Percentiles rank a stretch among this genome's conserved stretches.
Evolutionary conservation across 1,140 invertebrate genomes (phyloP).

Genomic region (Acromyrmex echinatior): DNA sequence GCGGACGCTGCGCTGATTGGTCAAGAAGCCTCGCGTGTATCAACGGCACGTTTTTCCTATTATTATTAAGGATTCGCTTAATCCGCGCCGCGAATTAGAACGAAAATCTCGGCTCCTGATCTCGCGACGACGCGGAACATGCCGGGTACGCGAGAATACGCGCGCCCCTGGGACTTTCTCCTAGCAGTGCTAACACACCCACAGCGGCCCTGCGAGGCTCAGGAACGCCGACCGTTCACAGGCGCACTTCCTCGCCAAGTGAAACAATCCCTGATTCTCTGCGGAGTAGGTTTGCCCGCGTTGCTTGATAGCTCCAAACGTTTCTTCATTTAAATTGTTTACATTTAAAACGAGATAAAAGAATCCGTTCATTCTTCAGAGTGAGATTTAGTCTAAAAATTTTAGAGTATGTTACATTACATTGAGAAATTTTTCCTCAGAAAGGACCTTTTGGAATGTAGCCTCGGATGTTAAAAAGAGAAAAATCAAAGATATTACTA

Average conservation of each 20-base stretch:
- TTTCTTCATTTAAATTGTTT: too few relatives aligned
- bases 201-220: not conserved
- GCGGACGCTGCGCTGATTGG: not conserved
- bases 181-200: not conserved
- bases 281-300: not conserved
- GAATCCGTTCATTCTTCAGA: too few relatives aligned
- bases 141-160: not conserved
- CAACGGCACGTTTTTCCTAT: not conserved
- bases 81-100: not conserved
- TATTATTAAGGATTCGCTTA: not conserved
- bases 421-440: too few relatives aligned
- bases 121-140: not conserved
- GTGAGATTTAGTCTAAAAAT: too few relatives aligned
- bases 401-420: too few relatives aligned
- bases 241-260: not conserved
- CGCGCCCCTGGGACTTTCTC: constrained; percentile 53
- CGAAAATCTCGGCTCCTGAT: not conserved
- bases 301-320: too few relatives aligned
- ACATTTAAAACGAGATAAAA: too few relatives aligned
- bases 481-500: too few relatives aligned
- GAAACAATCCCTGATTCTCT: not conserved
- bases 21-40: too few relatives aligned
- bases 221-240: not conserved
- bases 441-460: too few relatives aligned
- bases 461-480: too few relatives aligned